phyloP scores from a whole-genome alignment of 2,113 vertebrate genomes.

The Cephalopterus ornatus region DNA sequence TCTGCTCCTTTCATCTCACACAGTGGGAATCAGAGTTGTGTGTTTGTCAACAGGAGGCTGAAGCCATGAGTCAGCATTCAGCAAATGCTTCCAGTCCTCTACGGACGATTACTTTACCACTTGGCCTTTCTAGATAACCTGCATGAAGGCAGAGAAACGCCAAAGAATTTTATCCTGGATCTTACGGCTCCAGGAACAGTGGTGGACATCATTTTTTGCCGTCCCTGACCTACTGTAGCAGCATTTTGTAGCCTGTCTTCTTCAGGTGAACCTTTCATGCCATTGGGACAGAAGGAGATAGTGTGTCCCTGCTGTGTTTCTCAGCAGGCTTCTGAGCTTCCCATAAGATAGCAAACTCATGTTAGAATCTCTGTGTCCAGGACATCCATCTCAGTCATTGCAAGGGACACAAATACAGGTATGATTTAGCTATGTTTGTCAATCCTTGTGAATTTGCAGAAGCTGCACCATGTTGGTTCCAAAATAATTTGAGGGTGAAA shows the following conservation, averaged over 20 bases:
- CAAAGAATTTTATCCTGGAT: not conserved
- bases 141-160: not conserved
- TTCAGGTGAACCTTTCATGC: not conserved
- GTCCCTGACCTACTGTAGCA: not conserved
- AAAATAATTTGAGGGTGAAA: not conserved
- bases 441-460: not conserved
- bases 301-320: not conserved
- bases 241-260: not conserved
- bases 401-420: not conserved
- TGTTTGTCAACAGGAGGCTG: slow-evolving; percentile 7
- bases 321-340: not conserved
- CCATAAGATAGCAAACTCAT: not conserved
- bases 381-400: not conserved
- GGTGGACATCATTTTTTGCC: not conserved
- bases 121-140: not conserved
- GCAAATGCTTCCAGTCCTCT: not conserved
- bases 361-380: not conserved
- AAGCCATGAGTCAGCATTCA: slow-evolving; percentile 31
- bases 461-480: not conserved
- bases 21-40: not conserved
- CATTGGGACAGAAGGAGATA: not conserved
- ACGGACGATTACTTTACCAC: not conserved
- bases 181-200: not conserved
- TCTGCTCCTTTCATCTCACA: not conserved
- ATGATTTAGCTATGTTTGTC: not conserved